phyloP scores from a whole-genome alignment of 1,140 invertebrate species.

The Drosophila dunni region DNA sequence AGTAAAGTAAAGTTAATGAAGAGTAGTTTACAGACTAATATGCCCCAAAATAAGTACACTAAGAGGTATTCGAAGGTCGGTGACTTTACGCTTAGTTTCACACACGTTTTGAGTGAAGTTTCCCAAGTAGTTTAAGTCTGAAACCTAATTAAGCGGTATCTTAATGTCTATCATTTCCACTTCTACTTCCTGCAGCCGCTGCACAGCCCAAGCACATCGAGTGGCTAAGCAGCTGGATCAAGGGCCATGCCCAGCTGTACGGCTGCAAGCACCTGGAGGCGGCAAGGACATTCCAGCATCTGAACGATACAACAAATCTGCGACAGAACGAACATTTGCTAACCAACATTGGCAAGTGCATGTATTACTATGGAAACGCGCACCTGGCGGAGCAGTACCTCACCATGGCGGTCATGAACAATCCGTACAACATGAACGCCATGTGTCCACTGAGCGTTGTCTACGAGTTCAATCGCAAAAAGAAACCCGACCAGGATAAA shows the following conservation, averaged over 20 bases:
- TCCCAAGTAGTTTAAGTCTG: no score
- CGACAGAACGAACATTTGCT: conserved; percentile 88
- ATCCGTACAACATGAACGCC: conserved; percentile 86
- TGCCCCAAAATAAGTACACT: no score
- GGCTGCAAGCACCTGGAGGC: conserved; percentile 88
- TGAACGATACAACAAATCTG: conserved; percentile 87
- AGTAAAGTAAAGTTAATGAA: no score
- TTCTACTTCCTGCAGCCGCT: conserved; percentile 47
- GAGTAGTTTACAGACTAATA: no score
- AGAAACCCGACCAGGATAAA: conserved; percentile 85
- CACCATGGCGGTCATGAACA: conserved; percentile 85
- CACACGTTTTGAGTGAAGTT: no score
- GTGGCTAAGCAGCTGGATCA: conserved; percentile 90
- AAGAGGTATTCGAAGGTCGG: no score
- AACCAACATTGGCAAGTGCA: conserved; percentile 88
- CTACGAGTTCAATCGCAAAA: conserved; percentile 84
- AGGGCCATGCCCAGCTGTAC: conserved; percentile 88
- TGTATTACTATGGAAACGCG: conserved; percentile 87
- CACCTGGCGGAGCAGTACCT: conserved; percentile 85
- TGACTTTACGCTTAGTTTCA: no score
- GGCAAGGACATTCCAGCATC: conserved; percentile 87
- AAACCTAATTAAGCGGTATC: no score
- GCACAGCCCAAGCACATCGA: conserved; percentile 84
- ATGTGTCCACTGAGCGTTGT: conserved; percentile 85
- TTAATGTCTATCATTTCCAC: no score